Percentiles rank a stretch among this genome's conserved stretches.
Conservation (phyloP, 2,888 invertebrate species). For the Apodemia mormo region DNA sequence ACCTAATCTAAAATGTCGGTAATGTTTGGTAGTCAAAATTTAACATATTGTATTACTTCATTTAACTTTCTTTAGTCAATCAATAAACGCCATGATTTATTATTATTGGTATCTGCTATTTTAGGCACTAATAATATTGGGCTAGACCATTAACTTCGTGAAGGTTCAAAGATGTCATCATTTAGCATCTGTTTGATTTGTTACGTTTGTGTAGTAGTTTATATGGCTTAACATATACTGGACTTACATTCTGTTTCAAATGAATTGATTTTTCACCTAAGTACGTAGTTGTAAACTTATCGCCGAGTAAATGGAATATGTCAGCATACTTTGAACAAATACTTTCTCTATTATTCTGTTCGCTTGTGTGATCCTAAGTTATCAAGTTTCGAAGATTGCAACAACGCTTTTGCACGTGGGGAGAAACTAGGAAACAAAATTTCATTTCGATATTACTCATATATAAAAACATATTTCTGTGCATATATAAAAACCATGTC, state of each 20-base stretch:
- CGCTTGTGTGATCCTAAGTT: background rate
- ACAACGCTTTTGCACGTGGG: background rate
- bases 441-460: too few relatives aligned
- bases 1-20: too few relatives aligned
- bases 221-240: background rate
- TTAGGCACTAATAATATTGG: too few relatives aligned
- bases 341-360: background rate
- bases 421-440: background rate
- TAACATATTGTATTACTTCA: too few relatives aligned
- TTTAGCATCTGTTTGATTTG: background rate
- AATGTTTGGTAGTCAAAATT: too few relatives aligned
- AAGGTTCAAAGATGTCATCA: background rate
- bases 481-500: too few relatives aligned
- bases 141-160: too few relatives aligned
- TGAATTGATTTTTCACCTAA: conserved; percentile 16
- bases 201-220: background rate
- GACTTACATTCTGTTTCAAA: background rate
- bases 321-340: background rate
- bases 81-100: too few relatives aligned
- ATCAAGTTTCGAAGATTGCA: background rate
- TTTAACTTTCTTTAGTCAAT: too few relatives aligned
- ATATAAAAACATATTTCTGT: too few relatives aligned
- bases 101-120: too few relatives aligned
- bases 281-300: conserved; percentile 14
- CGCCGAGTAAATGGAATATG: background rate